Evolutionary conservation across 2,888 invertebrate species (phyloP), one percentile per base, ranked within the genome.

Genomic region (Drosophila paramelanica): DNA sequence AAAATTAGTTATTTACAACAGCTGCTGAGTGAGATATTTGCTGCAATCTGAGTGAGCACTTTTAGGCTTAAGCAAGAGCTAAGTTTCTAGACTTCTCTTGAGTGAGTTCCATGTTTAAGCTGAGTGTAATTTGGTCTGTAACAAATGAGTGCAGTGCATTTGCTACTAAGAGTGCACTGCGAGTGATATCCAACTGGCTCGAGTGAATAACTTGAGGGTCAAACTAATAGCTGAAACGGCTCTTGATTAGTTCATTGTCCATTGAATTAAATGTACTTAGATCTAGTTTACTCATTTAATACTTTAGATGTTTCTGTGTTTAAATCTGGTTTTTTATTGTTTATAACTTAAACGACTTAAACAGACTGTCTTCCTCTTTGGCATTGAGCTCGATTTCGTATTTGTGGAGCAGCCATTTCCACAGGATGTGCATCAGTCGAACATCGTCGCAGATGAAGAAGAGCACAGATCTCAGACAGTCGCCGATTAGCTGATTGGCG

Each of bases 401-500:
- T 52, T 46, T 49, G 13, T 53, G 17, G 11, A 71, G 27, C 17
- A 80, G 23, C 73, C 79, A 76, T 42, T 78, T 68, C 45, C 64
- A 78, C 5, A 79, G 67, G 6, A 71, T 6, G 11, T 52, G 65
- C 64, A 66, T 57, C 50, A 83, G 33, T 39, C 64, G 73, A 11
- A 60, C 69, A 43, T 79, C 77, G 25, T 69, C 51, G 31, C 69
- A 69, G 46, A 83, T 55, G 14, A 55, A 61, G 11, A 66, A 11
- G 3, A 75, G 43, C 36, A 78, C 20, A 5, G 57, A 58, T 45
- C 42, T 53, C 13, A 84, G 14, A 1, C 65, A 62, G 11, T 77
- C 61, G 5, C 13, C 59, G 6, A 68, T 50, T 17, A 82, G 47
- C 42, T 68, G 77, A 67, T 80, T 70, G 52, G 53, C 69, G 11